Percentiles rank a stretch among this genome's conserved stretches.
Conservation (phyloP, 2,888 invertebrate genomes). For the Chymomyza caudatula region DNA sequence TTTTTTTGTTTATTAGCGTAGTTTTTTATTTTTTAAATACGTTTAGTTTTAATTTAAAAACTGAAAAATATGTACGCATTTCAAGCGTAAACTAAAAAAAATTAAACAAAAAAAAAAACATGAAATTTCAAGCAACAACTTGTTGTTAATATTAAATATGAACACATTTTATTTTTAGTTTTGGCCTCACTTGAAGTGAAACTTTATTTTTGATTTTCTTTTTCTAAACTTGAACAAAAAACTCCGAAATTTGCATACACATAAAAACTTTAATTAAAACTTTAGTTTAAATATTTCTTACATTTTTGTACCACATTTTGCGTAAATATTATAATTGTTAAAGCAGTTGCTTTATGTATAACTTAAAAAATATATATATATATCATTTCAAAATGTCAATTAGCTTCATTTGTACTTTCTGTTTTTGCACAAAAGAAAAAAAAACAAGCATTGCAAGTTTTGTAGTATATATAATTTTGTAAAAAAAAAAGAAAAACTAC, state of each 20-base stretch:
- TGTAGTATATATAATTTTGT: slow-evolving; percentile 47
- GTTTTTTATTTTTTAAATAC: slow-evolving; percentile 6
- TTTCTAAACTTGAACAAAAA: not conserved
- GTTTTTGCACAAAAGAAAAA: slow-evolving; percentile 24
- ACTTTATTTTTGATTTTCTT: not conserved
- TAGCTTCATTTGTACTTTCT: slow-evolving; percentile 25
- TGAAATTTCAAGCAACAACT: not conserved
- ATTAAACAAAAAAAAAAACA: not conserved
- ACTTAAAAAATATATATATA: slow-evolving; percentile 43
- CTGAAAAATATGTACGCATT: not conserved
- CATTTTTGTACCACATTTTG: not conserved
- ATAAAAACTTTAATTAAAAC: not conserved
- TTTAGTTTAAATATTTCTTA: not conserved
- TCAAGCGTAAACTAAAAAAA: not conserved
- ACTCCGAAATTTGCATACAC: not conserved
- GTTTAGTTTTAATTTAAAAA: slow-evolving; percentile 19
- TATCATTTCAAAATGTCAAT: slow-evolving; percentile 41
- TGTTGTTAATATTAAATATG: slow-evolving; percentile 29
- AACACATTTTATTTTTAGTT: slow-evolving; percentile 25
- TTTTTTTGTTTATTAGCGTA: slow-evolving; percentile 26
- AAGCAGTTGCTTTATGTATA: slow-evolving; percentile 18
- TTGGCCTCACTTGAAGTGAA: not conserved
- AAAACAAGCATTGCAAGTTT: too few species aligned
- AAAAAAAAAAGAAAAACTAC: slow-evolving; percentile 28
- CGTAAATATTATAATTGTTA: slow-evolving; percentile 15